These are phyloP conservation scores for Psilanteris sp. DNA, from an alignment of 1,140 invertebrate genomes.

Conservation along the genomic window DNA sequence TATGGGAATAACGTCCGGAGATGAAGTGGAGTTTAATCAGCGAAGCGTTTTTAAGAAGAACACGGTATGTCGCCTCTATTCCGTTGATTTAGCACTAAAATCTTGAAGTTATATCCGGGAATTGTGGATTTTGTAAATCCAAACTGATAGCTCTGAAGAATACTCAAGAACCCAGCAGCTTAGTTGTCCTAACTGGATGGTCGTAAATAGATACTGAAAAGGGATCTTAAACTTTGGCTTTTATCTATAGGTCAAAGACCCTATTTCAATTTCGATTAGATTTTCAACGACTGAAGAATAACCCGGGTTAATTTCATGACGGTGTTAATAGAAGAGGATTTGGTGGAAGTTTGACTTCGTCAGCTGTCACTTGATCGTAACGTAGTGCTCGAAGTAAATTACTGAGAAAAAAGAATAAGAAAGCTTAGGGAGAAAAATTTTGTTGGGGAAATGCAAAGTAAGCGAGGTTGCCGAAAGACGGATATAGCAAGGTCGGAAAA, in stretches of 20 bases:
- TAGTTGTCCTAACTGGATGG: too few species aligned
- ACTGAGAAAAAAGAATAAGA: slow-evolving; percentile 36
- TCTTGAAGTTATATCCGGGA: background rate
- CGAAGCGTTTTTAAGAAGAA: slow-evolving; percentile 21
- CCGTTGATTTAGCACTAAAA: slow-evolving; percentile 7
- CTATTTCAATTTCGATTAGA: slow-evolving; percentile 3
- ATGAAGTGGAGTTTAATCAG: slow-evolving; percentile 30
- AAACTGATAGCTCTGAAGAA: too few species aligned
- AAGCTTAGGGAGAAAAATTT: slow-evolving; percentile 27
- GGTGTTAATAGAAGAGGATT: slow-evolving; percentile 32
- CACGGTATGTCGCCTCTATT: slow-evolving; percentile 5
- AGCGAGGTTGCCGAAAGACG: slow-evolving; percentile 8
- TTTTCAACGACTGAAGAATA: slow-evolving; percentile 2
- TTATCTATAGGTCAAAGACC: too few species aligned
- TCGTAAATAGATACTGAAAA: too few species aligned
- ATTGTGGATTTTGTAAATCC: background rate
- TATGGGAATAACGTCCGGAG: slow-evolving; percentile 22
- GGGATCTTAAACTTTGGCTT: too few species aligned
- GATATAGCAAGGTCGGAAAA: background rate
- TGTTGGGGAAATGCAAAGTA: slow-evolving; percentile 31
- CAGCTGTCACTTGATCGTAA: slow-evolving; percentile 24
- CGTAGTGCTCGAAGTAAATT: slow-evolving; percentile 37
- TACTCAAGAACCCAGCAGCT: too few species aligned
- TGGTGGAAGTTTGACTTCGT: slow-evolving; percentile 27
- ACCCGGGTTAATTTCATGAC: slow-evolving; percentile 12